phyloP scores from a whole-genome alignment of 2,888 invertebrate genomes.

The Rhagophthalmus giganteus region DNA sequence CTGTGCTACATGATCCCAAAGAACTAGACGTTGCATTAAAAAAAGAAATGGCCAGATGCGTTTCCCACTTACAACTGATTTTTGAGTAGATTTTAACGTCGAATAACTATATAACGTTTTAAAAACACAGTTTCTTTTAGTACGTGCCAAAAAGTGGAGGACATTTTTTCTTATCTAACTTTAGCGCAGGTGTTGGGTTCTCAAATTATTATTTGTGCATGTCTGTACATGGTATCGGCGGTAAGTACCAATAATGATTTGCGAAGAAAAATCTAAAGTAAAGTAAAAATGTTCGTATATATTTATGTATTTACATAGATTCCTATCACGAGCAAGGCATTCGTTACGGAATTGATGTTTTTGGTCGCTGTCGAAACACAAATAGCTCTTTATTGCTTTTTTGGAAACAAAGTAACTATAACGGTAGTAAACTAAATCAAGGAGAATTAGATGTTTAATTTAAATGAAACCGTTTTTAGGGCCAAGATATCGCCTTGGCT shows the following conservation, averaged over 20 bases:
- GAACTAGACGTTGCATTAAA: neutral
- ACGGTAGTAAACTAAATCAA: conserved; percentile 23
- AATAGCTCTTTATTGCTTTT: conserved; percentile 38
- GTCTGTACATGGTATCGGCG: conserved; percentile 38
- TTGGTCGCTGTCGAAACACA: conserved; percentile 37
- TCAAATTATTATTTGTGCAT: conserved; percentile 39
- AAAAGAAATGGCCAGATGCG: neutral
- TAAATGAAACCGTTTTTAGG: no score
- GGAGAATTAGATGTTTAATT: neutral
- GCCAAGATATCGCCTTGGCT: conserved; percentile 26
- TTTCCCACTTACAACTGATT: neutral
- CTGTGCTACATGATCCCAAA: conserved; percentile 3
- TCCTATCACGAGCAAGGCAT: conserved; percentile 21
- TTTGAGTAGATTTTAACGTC: no score
- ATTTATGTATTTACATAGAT: no score
- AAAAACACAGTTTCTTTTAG: no score
- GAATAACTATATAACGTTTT: no score
- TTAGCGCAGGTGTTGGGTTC: conserved; percentile 40
- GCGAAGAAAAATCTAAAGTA: no score
- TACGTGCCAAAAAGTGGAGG: conserved; percentile 36
- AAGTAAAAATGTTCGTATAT: no score
- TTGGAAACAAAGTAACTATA: conserved; percentile 37
- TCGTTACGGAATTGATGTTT: conserved; percentile 27
- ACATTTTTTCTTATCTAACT: conserved; percentile 35
- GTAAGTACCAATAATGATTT: conserved; percentile 33